These are phyloP conservation scores for Cyclura pinguis DNA, from an alignment of 2,797 vertebrate genomes.

Conservation along the genomic window DNA sequence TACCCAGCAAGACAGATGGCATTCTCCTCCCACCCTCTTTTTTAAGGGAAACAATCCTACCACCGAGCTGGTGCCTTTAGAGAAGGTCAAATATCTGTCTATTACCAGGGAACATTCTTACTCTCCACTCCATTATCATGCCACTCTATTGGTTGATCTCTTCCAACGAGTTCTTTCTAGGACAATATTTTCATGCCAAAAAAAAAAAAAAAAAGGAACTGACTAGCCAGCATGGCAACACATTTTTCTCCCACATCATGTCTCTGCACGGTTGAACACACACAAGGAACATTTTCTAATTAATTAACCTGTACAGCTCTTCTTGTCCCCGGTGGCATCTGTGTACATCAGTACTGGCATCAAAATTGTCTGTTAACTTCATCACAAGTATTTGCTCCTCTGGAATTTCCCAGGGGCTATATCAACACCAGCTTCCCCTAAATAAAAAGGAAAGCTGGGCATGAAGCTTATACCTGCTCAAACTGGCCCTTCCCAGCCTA, in stretches of 20 bases:
- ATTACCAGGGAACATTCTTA: slow-evolving; percentile 55
- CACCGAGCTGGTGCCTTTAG: slow-evolving; percentile 49
- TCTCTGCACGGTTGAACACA: slow-evolving; percentile 51
- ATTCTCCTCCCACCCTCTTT: background rate
- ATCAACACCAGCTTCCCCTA: slow-evolving; percentile 60
- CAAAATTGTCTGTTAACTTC: slow-evolving; percentile 70
- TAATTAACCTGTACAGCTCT: slow-evolving; percentile 67
- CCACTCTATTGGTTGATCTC: slow-evolving; percentile 63
- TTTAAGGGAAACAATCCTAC: slow-evolving; percentile 51
- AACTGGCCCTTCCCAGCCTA: slow-evolving; percentile 45
- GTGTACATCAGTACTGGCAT: slow-evolving; percentile 62
- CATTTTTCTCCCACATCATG: slow-evolving; percentile 9
- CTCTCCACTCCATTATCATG: slow-evolving; percentile 19
- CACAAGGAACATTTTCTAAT: slow-evolving; percentile 64
- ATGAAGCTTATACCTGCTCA: slow-evolving; percentile 41
- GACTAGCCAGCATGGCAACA: slow-evolving; percentile 30
- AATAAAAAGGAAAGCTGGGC: slow-evolving; percentile 61
- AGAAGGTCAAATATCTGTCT: slow-evolving; percentile 51
- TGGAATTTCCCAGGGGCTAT: slow-evolving; percentile 61
- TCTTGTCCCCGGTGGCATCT: slow-evolving; percentile 47
- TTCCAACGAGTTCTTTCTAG: slow-evolving; percentile 54
- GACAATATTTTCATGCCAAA: slow-evolving; percentile 41
- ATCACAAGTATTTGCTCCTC: slow-evolving; percentile 69
- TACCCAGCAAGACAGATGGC: background rate
- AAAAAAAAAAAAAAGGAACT: background rate